Base-by-base conservation (phyloP, 2,797 vertebrate species). In the Amphiprion clarkii region DNA sequence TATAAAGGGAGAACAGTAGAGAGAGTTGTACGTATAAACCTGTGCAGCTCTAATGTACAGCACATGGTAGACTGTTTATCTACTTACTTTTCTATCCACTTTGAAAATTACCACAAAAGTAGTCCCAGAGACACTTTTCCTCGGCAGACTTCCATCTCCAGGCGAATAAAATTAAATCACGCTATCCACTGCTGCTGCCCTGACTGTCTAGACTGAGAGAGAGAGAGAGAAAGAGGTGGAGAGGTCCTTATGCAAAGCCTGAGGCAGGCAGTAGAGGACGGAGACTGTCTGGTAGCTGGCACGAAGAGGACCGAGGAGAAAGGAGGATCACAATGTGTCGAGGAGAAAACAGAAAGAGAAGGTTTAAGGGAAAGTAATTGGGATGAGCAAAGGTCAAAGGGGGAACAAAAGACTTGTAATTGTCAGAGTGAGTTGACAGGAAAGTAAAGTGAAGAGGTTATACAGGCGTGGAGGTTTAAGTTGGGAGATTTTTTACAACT, bases 181-280 rank as follows among this genome's bases (percentile, higher is more conserved):
- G 17, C n/a, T 42, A 58, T 67, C 76, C 25, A 29, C 56, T 33
- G 44, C 62, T 77, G 68, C 54, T 61, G 44, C 59, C 61, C 68
- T 21, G 39, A 31, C 75, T 60, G 83, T 85, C 86, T 84, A 82
- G 88, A 87, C 81, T 0, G 60, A 74, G 27, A 78, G 55, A 78
- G 27, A 78, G 55, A 78, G 8, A 27, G 7, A 44, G 40, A 59
- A 40, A 54, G 65, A 52, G 48, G 54, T 36, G 6, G 70, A 78
- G 60, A 74, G 25, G 53, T 75, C 55, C 0, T 48, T 54, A 59
- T 44, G 33, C 27, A 82, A 79, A 78, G 33, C 44, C 68, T 0
- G 49, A 67, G 68, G 77, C 76, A 55, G 31, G 21, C 14, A 39
- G 36, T 3, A 12, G 57, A 74, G 55, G 68, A 74, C 64, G 51